Conservation (phyloP, 2,797 vertebrate genomes). For the Ibycter americanus region DNA sequence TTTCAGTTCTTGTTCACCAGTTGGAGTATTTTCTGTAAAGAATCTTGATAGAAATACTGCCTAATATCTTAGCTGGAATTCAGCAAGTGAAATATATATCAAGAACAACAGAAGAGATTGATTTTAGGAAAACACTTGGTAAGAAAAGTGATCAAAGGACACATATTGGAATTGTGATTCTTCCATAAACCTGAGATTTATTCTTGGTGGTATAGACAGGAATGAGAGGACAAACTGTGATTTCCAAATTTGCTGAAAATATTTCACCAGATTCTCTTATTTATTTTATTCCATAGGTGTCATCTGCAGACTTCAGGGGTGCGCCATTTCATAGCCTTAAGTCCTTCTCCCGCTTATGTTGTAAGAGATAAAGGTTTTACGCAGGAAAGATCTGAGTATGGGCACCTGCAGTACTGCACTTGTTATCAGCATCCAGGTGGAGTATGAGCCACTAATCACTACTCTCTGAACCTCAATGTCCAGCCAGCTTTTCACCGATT, state of each 20-base stretch:
- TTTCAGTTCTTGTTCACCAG: conserved; percentile 40
- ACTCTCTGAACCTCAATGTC: not conserved
- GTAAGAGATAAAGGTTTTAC: not conserved
- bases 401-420: not conserved
- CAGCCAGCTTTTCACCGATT: not conserved
- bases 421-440: not conserved
- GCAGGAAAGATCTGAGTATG: accelerated
- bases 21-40: conserved; percentile 24
- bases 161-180: not conserved
- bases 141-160: not conserved
- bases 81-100: not conserved
- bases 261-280: not conserved
- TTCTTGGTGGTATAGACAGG: not conserved
- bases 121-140: conserved; percentile 2
- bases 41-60: conserved; percentile 41
- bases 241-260: not conserved
- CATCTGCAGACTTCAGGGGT: not conserved
- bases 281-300: not conserved
- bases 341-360: not conserved
- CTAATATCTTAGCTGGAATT: conserved; percentile 53
- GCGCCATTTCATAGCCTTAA: not conserved
- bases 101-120: not conserved
- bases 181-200: not conserved
- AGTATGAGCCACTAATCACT: not conserved
- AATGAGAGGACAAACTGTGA: not conserved